Evolutionary conservation across 2,888 invertebrate genomes (phyloP), one percentile per base, ranked within the genome.

Genomic region (Cheilosia grossa): DNA sequence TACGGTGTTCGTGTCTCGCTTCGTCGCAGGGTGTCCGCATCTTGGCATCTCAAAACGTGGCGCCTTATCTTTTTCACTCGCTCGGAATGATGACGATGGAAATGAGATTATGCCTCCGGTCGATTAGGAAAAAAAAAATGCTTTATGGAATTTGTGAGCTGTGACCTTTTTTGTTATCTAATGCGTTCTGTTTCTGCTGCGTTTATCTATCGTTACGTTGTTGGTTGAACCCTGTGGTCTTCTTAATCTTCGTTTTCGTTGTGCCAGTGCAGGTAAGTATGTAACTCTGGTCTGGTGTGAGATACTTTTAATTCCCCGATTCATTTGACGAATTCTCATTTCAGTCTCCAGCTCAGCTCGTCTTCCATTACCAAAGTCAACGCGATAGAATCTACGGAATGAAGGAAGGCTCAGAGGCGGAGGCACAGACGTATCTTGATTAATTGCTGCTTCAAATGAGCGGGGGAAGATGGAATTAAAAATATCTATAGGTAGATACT

Each of bases 21-120:
- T 61, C 51, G 5, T 6, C 59, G 66, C 70, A 70, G n/a, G 17
- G 53, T 51, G 63, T 75, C 44, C 66, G 72, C 54, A 67, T 85
- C 10, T 77, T 49, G 75, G 56, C 81, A 47, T 85, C 75, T 85
- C 85, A 53, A 72, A 81, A 81, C 75, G 85, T 85, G 85, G 85
- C 85, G 85, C 85, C 85, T 85, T 85, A 85, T 85, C 85, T 17
- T 17, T 6, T 66, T 58, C 58, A 37, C 70, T 69, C 33, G 44
- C 33, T 53, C 27, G 4, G 4, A 27, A 33, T 56, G 17, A 13
- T n/a, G 44, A 58, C 30, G 73, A 80, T 59, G 59, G 66, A 80
- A 80, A 80, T 85, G 70, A 66, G 83, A 85, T 80, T 80, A 80
- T 70, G 74, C 63, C 64, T 74, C 73, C 61, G 59, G 74, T 37